Evolutionary conservation across 1,140 invertebrate species (phyloP).

Genomic region (Caenorhabditis brenneri): DNA sequence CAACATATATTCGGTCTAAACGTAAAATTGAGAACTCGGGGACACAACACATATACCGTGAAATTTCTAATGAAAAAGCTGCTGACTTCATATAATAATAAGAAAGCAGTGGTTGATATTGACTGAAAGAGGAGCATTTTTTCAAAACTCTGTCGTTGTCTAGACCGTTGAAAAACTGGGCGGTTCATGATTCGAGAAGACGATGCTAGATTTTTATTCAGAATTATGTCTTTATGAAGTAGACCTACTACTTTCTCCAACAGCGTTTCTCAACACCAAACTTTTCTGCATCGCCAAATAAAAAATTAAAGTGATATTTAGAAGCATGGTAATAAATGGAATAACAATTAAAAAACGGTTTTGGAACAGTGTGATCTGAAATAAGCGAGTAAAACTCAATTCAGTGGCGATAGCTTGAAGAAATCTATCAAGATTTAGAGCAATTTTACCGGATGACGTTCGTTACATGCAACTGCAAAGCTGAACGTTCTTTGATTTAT

Average conservation of each 20-base stretch:
- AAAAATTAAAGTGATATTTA: neutral
- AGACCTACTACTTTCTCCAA: neutral
- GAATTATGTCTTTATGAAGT: neutral
- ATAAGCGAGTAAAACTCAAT: too few species aligned
- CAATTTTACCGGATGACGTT: neutral
- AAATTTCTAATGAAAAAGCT: neutral
- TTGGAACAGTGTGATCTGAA: neutral
- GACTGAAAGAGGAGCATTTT: neutral
- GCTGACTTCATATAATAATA: neutral
- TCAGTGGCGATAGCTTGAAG: too few species aligned
- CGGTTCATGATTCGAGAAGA: neutral
- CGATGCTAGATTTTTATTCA: neutral
- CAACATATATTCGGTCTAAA: neutral
- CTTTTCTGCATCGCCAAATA: constrained; percentile 9
- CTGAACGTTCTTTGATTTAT: neutral
- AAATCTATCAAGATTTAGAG: neutral
- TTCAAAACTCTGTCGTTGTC: neutral
- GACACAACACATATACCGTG: too few species aligned
- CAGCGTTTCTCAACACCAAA: neutral
- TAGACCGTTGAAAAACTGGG: neutral
- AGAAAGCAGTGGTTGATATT: neutral
- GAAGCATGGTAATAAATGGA: neutral
- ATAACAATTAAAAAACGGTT: neutral
- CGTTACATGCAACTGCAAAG: neutral
- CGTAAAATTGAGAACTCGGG: neutral